Evolutionary conservation across 1,140 invertebrate genomes (phyloP), one percentile per base, ranked within the genome.

Genomic region (Sipha flava): DNA sequence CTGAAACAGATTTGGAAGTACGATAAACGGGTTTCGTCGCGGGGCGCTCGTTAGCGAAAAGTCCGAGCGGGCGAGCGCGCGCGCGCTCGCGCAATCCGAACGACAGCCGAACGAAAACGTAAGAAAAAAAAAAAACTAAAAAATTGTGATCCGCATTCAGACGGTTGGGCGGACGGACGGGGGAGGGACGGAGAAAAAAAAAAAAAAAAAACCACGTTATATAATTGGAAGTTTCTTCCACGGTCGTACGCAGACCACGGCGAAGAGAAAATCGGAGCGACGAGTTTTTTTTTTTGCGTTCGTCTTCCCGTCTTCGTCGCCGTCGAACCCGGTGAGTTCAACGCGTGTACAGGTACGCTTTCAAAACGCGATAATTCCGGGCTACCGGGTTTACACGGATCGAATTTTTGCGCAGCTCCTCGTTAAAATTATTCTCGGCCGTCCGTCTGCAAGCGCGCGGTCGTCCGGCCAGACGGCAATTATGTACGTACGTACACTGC

Each of bases 21-120:
- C 21, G 49, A 77, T 59, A 77, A 77, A 77, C 73, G 73, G 52
- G 73, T 77, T 77, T 77, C 31, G 52, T 59, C 73, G 49, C 34
- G 73, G 73, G 73, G 49, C 52, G 73, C 73, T 77, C 73, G 73
- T 77, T 77, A 77, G 52, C 73, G 73, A 59, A 77, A 77, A 77
- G 73, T 77, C 49, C 73, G 6, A 52, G n/a, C 49, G 6, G 26
- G 9, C 2, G 12, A 54, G 10, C 16, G 37, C n/a, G n/a, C n/a
- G n/a, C 49, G 6, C n/a, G 9, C 2, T 4, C 37, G 10, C 16
- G 37, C n/a, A 12, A 59, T 21, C 29, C 29, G 21, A 59, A 31
- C 26, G 49, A 9, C 18, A 1, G 16, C 5, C 9, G 9, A 59
- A 9, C n/a, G 23, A 23, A 10, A 23, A 59, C 23, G 54, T 10